Conservation (phyloP, 2,113 vertebrate genomes). For the Psittacula cyanocephala region DNA sequence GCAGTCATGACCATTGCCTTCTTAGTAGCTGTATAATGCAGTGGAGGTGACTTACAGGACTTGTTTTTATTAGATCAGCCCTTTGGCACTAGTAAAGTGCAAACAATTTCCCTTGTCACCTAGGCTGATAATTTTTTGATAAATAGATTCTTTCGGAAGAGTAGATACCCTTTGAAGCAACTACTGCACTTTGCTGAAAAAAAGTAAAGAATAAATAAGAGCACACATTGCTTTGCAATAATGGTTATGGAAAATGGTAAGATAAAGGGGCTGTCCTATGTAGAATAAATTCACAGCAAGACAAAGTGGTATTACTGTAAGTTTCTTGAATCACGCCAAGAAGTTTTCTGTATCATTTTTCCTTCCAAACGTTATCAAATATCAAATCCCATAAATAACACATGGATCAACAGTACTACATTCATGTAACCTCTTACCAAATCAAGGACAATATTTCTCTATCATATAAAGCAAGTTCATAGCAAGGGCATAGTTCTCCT, state of each 20-base stretch:
- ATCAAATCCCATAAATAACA: neutral
- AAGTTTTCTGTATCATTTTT: neutral
- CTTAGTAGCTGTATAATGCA: neutral
- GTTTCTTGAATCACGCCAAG: neutral
- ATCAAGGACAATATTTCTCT: neutral
- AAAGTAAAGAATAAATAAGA: neutral
- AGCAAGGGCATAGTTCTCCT: neutral
- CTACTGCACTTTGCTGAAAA: neutral
- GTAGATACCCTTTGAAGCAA: neutral
- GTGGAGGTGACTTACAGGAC: neutral
- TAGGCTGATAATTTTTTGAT: conserved; percentile 16
- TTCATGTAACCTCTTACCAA: neutral
- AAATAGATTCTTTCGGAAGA: neutral
- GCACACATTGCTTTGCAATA: neutral
- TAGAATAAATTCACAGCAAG: neutral
- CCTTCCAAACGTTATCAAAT: neutral
- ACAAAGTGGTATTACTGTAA: neutral
- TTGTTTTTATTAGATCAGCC: conserved; percentile 12
- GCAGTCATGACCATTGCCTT: neutral
- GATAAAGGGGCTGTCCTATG: neutral
- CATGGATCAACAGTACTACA: neutral
- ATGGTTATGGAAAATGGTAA: neutral
- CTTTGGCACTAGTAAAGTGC: neutral
- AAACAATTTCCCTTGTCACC: neutral
- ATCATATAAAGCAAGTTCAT: neutral